Base-by-base conservation (phyloP, 2,797 vertebrate species). In the Sebastes jordani region DNA sequence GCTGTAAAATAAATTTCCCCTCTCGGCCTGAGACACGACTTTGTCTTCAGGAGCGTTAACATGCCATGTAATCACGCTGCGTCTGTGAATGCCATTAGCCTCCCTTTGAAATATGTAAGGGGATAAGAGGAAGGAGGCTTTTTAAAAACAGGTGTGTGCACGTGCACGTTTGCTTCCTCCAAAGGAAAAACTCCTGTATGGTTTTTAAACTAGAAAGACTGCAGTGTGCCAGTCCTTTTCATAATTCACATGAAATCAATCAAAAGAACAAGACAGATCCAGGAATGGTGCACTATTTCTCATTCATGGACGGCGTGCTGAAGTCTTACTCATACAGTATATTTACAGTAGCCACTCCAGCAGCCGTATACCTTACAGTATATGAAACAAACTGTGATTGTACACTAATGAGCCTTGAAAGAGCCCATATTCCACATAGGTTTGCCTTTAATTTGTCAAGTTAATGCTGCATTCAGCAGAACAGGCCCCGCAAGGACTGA, bases 1-100 rank as follows among this genome's bases (percentile, higher is more conserved):
- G 92, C 91, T 91, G 93, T 74, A 90, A 90, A 93, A 93, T 80
- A 80, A 67, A 92, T 92, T 85, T 80, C 81, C 89, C 81, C 58
- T 80, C 84, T n/a, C 76, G 74, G 70, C 68, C 87, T 60, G 84
- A 88, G 80, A 92, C 76, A 78, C 16, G 84, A 58, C 83, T 82
- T 81, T 80, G 88, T 91, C 88, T 84, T 88, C 76, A 62, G 84
- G 83, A 93, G 87, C 73, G 81, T 91, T 93, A 93, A 90, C 91
- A 91, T 84, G 83, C 88, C 87, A 63, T 83, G 90, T 90, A 86
- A 89, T 93, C 89, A 91, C 80, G 25, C 63, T 1, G 84, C 0
- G 86, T 67, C 92, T 94, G 93, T 64, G 77, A 89, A 95, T 88
- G 78, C 46, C 86, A 91, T 92, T 71, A 89, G 76, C 11, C 8